Evolutionary conservation across 1,140 invertebrate species (phyloP).

Genomic region (Pogonomyrmex californicus): DNA sequence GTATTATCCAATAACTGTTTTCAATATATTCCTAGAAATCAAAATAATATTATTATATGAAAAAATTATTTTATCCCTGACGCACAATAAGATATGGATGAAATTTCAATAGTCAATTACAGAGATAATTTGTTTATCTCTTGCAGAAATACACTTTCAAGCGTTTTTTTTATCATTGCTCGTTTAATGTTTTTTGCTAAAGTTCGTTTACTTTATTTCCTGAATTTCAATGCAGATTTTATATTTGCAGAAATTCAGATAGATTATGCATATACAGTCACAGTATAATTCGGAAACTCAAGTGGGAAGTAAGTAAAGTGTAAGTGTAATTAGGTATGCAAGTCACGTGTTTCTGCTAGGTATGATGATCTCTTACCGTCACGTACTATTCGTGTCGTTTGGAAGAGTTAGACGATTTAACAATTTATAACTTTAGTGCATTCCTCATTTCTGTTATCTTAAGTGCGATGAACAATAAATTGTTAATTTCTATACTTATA

Average conservation of each 20-base stretch:
- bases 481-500: background rate
- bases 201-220: slow-evolving; percentile 18
- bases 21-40: background rate
- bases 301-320: slow-evolving; percentile 39
- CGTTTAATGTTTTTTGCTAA: slow-evolving; percentile 21
- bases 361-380: slow-evolving; percentile 51
- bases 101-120: background rate
- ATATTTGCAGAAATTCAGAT: slow-evolving; percentile 12
- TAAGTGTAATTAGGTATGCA: slow-evolving; percentile 28
- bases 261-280: slow-evolving; percentile 31
- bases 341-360: slow-evolving; percentile 45
- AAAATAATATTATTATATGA: background rate
- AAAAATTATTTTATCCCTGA: background rate
- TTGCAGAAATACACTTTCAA: background rate
- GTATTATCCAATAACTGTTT: background rate
- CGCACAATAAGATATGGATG: background rate
- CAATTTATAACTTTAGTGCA: slow-evolving; percentile 36
- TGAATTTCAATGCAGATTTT: background rate
- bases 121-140: background rate
- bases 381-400: slow-evolving; percentile 38
- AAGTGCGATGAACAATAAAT: background rate
- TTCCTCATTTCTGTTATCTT: slow-evolving; percentile 23
- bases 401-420: slow-evolving; percentile 50
- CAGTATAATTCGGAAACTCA: slow-evolving; percentile 32
- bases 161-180: background rate